Evolutionary conservation across 1,140 invertebrate species (phyloP), one percentile per base, ranked within the genome.

Genomic region (Drosophila subpulchrella): DNA sequence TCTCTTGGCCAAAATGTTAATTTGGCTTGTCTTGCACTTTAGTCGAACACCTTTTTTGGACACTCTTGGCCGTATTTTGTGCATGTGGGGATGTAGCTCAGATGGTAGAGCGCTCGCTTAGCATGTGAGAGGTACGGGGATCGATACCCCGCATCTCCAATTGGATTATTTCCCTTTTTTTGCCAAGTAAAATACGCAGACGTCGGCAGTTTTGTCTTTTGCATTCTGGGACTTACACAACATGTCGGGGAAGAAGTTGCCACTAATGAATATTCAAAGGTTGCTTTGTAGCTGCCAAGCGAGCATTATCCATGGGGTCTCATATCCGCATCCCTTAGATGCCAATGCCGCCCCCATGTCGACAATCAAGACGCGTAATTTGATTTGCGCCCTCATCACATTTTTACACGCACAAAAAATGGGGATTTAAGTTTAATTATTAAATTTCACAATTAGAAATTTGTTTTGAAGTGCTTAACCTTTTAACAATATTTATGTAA

Each of bases 81-180:
- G 46, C 61, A 72, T 51, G 13, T 57, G 91, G 86, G 84, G 90
- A 86, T 91, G 94, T 96, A 96, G 95, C 95, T 96, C 95, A 96
- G 94, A 95, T 95, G 95, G 95, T 96, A 96, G 95, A 96, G 95
- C 95, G 95, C 95, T 96, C 95, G 95, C 95, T 96, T 96, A 96
- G 95, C 95, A 96, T 96, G 95, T 94, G 95, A 96, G 95, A 96
- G 95, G 95, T 95, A 96, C 95, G 94, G 94, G 95, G 95, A 96
- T 96, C 95, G 95, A 96, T 96, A 93, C 83, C 95, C 95, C 95
- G 95, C 95, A 94, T 94, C 95, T 92, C 88, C 90, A 91, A 65
- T 41, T 76, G 72, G 72, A 67, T 58, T 75, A 76, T 55, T 75
- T 66, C 32, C 30, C 17, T 57, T 78, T 77, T 86, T 68, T 75